Evolutionary conservation across 1,140 invertebrate species (phyloP).

Genomic region (Lethocerus indicus): DNA sequence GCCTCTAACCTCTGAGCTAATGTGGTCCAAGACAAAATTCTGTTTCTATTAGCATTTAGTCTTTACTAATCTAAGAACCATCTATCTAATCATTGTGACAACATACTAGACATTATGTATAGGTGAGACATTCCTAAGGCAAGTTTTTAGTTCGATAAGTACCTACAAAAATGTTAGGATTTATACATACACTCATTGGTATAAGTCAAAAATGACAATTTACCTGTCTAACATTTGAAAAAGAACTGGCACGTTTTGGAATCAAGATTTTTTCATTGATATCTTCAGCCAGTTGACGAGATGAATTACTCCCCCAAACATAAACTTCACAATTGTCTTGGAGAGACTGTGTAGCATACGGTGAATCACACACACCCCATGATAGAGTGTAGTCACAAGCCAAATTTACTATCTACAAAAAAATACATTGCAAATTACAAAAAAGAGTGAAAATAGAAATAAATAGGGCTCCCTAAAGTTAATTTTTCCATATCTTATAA

Average conservation of each 20-base stretch:
- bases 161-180: too few species aligned
- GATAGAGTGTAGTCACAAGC: slow-evolving; percentile 27
- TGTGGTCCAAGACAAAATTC: too few species aligned
- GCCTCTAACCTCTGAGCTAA: too few species aligned
- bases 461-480: neutral
- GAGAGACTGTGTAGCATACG: slow-evolving; percentile 16
- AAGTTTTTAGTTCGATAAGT: too few species aligned
- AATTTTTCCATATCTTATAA: neutral
- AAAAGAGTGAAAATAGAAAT: neutral
- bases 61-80: too few species aligned
- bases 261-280: slow-evolving; percentile 39
- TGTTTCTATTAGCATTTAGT: too few species aligned
- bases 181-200: too few species aligned
- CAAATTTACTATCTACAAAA: slow-evolving; percentile 25
- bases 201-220: too few species aligned
- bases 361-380: slow-evolving; percentile 17
- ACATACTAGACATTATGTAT: too few species aligned
- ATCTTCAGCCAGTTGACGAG: slow-evolving; percentile 42
- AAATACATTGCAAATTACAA: slow-evolving; percentile 4
- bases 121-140: too few species aligned
- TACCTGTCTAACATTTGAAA: slow-evolving; percentile 39
- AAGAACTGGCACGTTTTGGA: slow-evolving; percentile 36
- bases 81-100: too few species aligned
- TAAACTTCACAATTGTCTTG: slow-evolving; percentile 34
- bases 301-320: slow-evolving; percentile 52